Base-by-base conservation (phyloP, 2,797 vertebrate genomes). In the Malacoraja senta region DNA sequence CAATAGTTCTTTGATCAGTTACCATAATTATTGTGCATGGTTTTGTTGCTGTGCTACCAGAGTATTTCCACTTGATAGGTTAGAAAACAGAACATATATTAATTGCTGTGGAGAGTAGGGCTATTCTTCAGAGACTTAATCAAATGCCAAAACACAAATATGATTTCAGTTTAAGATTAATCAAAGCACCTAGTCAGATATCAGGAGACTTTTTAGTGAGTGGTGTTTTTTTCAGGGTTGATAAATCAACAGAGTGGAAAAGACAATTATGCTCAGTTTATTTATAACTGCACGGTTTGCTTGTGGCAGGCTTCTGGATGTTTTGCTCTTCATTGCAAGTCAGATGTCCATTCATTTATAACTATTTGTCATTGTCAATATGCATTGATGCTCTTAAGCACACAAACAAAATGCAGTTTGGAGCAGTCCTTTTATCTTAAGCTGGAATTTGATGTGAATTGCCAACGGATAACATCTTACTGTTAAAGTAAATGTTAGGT, bases 151-250 rank as follows among this genome's bases (percentile, higher is more conserved):
- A 53, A 2, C 2, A 17, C 44, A 76, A 92, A 58, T 76, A 92
- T 74, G 53, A 76, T 92, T 92, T 74, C 13, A 92, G 38, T 92
- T 38, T n/a, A 74, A n/a, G 26, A 76, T 74, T 76, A 17, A 92
- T 44, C 68, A 92, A 92, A 76, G 26, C 71, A 58, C 13, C 71
- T 53, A 29, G 76, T 72, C 44, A 53, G 53, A 38, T 91, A 38
- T 26, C 32, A 26, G 88, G 32, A 71, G 65, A 38, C 8, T 8
- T 71, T 68, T 91, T 71, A 71, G 24, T 58, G 35, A 53, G 38
- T 32, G 17, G 35, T 10, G 21, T 44, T 74, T 32, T 38, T 24
- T 72, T 24, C 32, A 71, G 21, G 35, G 90, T 21, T 26, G 32
- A 29, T 44, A 44, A 44, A 91, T 76, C 44, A 71, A 72, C 68